Percentiles rank a stretch among this genome's conserved stretches.
Conservation (phyloP, 64 coral and sea anemone genomes). For the Dendrophyllia cribrosa region DNA sequence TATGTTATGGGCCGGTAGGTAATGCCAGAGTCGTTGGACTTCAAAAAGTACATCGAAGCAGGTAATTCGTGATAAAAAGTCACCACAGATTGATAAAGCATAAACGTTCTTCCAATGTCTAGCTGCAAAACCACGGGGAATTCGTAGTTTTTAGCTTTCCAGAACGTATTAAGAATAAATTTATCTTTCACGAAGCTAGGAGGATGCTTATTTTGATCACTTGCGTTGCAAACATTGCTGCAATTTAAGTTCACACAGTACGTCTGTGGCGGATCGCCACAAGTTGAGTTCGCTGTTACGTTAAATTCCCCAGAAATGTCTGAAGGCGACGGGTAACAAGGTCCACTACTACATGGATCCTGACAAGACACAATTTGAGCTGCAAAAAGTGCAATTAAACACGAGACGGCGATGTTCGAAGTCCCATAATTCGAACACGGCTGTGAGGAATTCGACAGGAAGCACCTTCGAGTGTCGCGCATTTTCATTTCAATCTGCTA, state of each 20-base stretch:
- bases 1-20: conserved; percentile 28
- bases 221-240: conserved; percentile 45
- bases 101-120: conserved; percentile 32
- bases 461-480: neutral
- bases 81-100: conserved; percentile 41
- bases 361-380: conserved; percentile 7
- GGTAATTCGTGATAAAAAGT: conserved; percentile 64
- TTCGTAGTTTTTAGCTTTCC: conserved; percentile 67
- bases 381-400: conserved; percentile 10
- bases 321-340: conserved; percentile 33
- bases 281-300: conserved; percentile 68
- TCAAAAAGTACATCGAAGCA: conserved; percentile 61
- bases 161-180: conserved; percentile 5
- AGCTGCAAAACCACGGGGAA: conserved; percentile 60
- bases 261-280: conserved; percentile 9
- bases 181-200: conserved; percentile 27
- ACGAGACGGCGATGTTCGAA: conserved; percentile 7
- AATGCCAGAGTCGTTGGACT: conserved; percentile 49
- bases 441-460: neutral
- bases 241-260: conserved; percentile 40
- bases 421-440: conserved; percentile 23
- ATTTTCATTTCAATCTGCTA: conserved; percentile 19
- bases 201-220: conserved; percentile 6
- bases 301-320: conserved; percentile 50
- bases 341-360: conserved; percentile 29